These are phyloP conservation scores for Xiphophorus birchmanni DNA, from an alignment of 2,797 vertebrate species.

Conservation along the genomic window DNA sequence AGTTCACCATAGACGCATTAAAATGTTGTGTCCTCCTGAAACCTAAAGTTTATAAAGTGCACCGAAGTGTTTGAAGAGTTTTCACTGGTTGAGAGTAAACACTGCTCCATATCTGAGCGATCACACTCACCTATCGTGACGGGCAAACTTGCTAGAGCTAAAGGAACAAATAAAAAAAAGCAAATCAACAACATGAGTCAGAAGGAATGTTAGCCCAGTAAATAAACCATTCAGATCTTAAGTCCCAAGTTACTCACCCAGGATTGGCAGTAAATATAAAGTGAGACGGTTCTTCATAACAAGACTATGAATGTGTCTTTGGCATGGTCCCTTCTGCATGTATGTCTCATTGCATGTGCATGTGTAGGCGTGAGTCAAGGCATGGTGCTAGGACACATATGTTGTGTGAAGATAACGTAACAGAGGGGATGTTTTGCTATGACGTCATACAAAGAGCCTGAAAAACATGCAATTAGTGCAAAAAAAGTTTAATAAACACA, in stretches of 20 bases:
- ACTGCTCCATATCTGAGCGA: background rate
- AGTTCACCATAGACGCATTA: background rate
- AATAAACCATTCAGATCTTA: background rate
- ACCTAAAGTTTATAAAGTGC: background rate
- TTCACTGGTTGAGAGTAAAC: background rate
- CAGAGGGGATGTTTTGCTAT: constrained; percentile 11
- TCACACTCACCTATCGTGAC: constrained; percentile 60
- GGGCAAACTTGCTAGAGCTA: constrained; percentile 64
- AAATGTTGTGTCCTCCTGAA: background rate
- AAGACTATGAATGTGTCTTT: constrained; percentile 25
- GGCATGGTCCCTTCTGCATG: constrained; percentile 23
- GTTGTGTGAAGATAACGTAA: constrained; percentile 71
- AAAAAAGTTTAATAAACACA: constrained; percentile 1
- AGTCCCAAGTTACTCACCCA: constrained; percentile 69
- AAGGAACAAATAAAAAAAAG: constrained; percentile 20
- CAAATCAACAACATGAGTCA: constrained; percentile 5
- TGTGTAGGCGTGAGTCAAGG: constrained; percentile 28
- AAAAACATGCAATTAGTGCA: constrained; percentile 6
- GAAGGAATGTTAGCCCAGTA: background rate
- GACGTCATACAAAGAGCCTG: background rate
- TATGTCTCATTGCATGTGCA: constrained; percentile 2
- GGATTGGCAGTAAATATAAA: constrained; percentile 54
- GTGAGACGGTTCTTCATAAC: constrained; percentile 58
- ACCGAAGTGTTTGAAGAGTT: background rate
- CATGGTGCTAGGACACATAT: constrained; percentile 50